phyloP scores from a whole-genome alignment of 1,140 invertebrate genomes.

The Zaprionus inermis region DNA sequence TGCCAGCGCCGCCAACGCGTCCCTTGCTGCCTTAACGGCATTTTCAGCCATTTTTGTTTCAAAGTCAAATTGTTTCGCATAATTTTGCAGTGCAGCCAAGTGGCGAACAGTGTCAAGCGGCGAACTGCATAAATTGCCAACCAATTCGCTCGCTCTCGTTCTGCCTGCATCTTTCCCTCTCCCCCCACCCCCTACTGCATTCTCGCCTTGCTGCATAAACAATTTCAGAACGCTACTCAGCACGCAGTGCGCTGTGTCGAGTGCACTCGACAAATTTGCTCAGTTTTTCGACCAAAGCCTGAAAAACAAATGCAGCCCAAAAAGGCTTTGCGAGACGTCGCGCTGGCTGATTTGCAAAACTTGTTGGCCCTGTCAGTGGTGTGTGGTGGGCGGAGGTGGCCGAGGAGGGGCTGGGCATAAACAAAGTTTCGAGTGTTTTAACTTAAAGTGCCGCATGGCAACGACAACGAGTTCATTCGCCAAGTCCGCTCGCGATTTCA shows the following conservation, averaged over 20 bases:
- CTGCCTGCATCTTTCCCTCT: background rate
- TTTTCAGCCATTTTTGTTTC: conserved; percentile 60
- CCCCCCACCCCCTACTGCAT: too few species aligned
- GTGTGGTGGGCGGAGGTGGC: too few species aligned
- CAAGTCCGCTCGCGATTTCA: background rate
- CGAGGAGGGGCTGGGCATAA: too few species aligned
- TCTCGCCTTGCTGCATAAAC: conserved; percentile 55
- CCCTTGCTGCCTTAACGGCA: background rate
- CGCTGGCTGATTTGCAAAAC: background rate
- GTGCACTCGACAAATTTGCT: conserved; percentile 78
- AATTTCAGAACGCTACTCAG: conserved; percentile 59
- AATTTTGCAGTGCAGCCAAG: conserved; percentile 73
- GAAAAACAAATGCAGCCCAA: conserved; percentile 32
- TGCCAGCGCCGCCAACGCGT: conserved; percentile 1
- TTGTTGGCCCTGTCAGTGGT: background rate
- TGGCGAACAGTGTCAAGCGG: conserved; percentile 75
- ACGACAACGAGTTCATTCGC: background rate
- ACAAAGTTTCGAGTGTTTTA: background rate
- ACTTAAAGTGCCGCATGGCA: background rate
- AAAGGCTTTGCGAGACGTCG: conserved; percentile 23
- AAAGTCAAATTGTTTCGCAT: conserved; percentile 78
- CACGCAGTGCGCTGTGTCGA: conserved; percentile 35
- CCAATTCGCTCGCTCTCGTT: conserved; percentile 12
- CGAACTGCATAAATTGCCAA: conserved; percentile 52
- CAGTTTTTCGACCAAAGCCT: conserved; percentile 61